Percentiles rank a stretch among this genome's conserved stretches.
These are phyloP conservation scores for Bothrops jararaca DNA, from an alignment of 2,113 vertebrate genomes.

Conservation along the genomic window DNA sequence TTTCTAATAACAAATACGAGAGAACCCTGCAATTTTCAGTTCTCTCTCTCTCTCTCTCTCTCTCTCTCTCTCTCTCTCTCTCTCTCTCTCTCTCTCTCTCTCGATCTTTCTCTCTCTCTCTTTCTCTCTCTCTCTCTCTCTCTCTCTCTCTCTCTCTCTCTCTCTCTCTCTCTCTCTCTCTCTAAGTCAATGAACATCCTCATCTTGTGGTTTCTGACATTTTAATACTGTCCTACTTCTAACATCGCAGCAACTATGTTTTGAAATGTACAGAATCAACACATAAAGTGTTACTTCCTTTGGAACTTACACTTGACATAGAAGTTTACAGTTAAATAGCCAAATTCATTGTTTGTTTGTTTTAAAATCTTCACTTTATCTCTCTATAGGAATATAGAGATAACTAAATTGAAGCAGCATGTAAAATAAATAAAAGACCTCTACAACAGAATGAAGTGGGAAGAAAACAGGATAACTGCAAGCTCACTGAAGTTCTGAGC, in stretches of 20 bases:
- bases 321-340: background rate
- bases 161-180: no score
- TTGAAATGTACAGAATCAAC: conserved; percentile 5
- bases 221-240: conserved; percentile 15
- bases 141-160: background rate
- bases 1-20: background rate
- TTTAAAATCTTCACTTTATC: background rate
- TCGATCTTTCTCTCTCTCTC: background rate
- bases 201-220: background rate
- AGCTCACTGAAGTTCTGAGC: background rate
- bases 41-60: no score
- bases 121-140: background rate
- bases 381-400: background rate
- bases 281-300: background rate
- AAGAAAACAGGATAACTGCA: background rate
- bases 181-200: background rate
- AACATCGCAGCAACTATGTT: background rate
- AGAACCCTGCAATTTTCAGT: background rate
- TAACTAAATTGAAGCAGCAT: background rate
- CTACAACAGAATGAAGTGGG: background rate
- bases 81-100: background rate
- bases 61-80: background rate
- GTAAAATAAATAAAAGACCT: background rate
- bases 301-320: background rate
- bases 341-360: background rate